Percentiles rank a stretch among this genome's conserved stretches.
Evolutionary conservation across 2,113 vertebrate genomes (phyloP).

Genomic region (Herpetotheres cachinnans): DNA sequence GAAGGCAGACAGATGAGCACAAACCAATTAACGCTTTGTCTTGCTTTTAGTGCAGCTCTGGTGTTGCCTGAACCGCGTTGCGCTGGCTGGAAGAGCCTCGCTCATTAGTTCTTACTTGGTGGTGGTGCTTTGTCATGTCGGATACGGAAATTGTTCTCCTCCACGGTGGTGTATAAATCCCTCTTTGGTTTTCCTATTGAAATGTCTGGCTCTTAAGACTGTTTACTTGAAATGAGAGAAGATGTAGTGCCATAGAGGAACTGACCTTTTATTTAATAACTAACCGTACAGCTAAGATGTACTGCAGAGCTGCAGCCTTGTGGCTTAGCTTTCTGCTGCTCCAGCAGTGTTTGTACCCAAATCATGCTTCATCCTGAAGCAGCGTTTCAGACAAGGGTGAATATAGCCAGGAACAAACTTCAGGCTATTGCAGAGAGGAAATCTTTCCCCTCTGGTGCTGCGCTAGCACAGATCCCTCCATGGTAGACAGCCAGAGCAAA

Average conservation of each 20-base stretch:
- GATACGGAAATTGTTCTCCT: background rate
- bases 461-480: background rate
- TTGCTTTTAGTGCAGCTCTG: background rate
- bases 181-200: background rate
- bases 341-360: background rate
- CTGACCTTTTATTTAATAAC: conserved; percentile 15
- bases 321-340: background rate
- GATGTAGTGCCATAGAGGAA: background rate
- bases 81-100: background rate
- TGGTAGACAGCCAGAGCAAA: background rate
- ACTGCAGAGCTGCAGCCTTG: background rate
- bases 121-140: background rate
- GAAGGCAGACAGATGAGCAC: background rate
- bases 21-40: conserved; percentile 28
- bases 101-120: background rate
- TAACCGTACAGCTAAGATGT: background rate
- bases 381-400: background rate
- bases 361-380: background rate
- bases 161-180: background rate
- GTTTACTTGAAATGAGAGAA: background rate
- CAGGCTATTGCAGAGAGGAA: background rate
- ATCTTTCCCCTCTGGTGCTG: background rate
- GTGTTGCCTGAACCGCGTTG: background rate
- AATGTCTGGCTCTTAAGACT: background rate
- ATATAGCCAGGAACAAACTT: background rate